Percentiles rank a stretch among this genome's conserved stretches.
Conservation (phyloP, 1,140 invertebrate species). For the Chymomyza costata region DNA sequence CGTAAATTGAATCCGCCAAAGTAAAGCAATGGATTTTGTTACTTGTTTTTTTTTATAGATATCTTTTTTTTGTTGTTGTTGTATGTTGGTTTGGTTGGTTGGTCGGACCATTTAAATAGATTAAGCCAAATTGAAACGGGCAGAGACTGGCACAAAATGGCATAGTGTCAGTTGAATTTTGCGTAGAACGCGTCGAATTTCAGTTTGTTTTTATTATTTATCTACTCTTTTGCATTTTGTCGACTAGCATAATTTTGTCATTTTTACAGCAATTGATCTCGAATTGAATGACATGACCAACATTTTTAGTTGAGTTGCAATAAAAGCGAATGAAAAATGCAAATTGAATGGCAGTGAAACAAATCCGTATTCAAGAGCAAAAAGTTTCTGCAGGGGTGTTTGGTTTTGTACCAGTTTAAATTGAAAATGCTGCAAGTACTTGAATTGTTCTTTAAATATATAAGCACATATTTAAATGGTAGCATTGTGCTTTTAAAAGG, state of each 20-base stretch:
- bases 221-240: neutral
- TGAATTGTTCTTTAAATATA: too few relatives aligned
- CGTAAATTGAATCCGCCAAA: conserved; percentile 63
- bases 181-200: neutral
- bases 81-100: too few relatives aligned
- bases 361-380: too few relatives aligned
- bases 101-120: conserved; percentile 55
- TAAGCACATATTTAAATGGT: too few relatives aligned
- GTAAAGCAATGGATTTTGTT: conserved; percentile 40
- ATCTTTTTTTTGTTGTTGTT: conserved; percentile 9
- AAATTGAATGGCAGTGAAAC: conserved; percentile 52
- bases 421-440: too few relatives aligned
- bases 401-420: too few relatives aligned
- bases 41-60: too few relatives aligned
- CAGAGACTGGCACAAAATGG: too few relatives aligned
- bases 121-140: conserved; percentile 58
- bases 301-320: conserved; percentile 26
- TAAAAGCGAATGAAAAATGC: conserved; percentile 61
- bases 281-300: conserved; percentile 56
- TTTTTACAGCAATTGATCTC: conserved; percentile 72
- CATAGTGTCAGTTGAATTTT: too few relatives aligned
- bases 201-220: neutral
- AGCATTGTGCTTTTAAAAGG: too few relatives aligned
- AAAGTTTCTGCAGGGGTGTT: too few relatives aligned
- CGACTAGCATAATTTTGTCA: conserved; percentile 59